phyloP scores from a whole-genome alignment of 2,797 vertebrate species.

The Leuciscus waleckii region DNA sequence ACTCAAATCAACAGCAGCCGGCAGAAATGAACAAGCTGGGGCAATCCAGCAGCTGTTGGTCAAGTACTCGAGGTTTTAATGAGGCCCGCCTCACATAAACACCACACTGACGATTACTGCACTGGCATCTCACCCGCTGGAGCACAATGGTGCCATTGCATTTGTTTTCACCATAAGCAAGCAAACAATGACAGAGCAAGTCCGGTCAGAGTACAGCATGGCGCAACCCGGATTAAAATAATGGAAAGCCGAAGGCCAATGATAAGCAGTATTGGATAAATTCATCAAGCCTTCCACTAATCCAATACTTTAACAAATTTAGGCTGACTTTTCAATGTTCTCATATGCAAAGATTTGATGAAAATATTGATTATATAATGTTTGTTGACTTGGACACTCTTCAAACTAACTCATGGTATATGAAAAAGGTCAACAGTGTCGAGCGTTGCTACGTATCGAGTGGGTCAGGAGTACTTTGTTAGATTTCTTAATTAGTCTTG shows the following conservation, averaged over 20 bases:
- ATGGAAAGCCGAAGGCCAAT: constrained; percentile 25
- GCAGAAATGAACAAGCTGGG: constrained; percentile 23
- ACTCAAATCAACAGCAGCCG: constrained; percentile 39
- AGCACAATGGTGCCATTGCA: constrained; percentile 50
- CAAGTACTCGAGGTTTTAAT: constrained; percentile 43
- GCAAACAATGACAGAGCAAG: constrained; percentile 49
- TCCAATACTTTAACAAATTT: constrained; percentile 45
- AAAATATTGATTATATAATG: constrained; percentile 7
- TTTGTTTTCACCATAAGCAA: constrained; percentile 45
- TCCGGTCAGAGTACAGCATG: constrained; percentile 23
- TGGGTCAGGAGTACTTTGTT: not conserved
- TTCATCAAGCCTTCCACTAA: constrained; percentile 29
- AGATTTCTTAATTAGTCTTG: not conserved
- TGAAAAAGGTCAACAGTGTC: not conserved
- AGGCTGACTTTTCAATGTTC: constrained; percentile 7
- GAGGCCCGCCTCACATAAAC: constrained; percentile 51
- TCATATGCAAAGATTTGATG: not conserved
- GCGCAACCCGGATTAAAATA: constrained; percentile 24
- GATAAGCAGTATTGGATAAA: constrained; percentile 39
- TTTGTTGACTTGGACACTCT: constrained; percentile 6
- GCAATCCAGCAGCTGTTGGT: constrained; percentile 48
- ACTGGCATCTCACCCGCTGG: constrained; percentile 28
- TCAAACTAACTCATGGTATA: not conserved
- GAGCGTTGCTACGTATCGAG: not conserved
- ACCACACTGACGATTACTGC: constrained; percentile 46